Evolutionary conservation across 2,113 vertebrate species (phyloP).

Genomic region (Pteropus alecto): DNA sequence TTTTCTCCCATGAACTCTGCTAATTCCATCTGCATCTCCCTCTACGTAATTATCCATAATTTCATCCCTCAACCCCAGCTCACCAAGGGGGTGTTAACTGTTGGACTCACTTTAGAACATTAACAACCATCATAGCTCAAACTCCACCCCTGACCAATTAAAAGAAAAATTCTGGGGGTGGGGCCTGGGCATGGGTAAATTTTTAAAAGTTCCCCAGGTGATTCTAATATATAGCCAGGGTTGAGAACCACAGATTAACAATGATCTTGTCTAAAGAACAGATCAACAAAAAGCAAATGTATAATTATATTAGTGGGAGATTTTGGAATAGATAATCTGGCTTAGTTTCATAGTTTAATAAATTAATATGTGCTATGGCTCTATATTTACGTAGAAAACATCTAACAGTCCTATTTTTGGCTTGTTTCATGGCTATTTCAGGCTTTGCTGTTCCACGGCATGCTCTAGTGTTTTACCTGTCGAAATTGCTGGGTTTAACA

Average conservation of each 20-base stretch:
- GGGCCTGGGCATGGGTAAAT: neutral
- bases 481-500: neutral
- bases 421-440: neutral
- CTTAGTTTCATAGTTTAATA: neutral
- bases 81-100: neutral
- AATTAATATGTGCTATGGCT: neutral
- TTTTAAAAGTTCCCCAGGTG: neutral
- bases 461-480: neutral
- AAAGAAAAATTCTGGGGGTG: neutral
- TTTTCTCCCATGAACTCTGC: neutral
- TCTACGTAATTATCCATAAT: neutral
- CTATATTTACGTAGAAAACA: neutral
- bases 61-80: neutral
- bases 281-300: neutral
- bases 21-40: neutral
- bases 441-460: neutral
- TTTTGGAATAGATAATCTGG: neutral
- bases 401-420: too few species aligned
- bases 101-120: neutral
- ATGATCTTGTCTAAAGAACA: neutral
- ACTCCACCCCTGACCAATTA: neutral
- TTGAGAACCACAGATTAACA: neutral
- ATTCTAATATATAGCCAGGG: neutral
- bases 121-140: neutral
- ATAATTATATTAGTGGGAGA: neutral